Evolutionary conservation across 1,140 invertebrate genomes (phyloP).

Genomic region (Metopolophium dirhodum): DNA sequence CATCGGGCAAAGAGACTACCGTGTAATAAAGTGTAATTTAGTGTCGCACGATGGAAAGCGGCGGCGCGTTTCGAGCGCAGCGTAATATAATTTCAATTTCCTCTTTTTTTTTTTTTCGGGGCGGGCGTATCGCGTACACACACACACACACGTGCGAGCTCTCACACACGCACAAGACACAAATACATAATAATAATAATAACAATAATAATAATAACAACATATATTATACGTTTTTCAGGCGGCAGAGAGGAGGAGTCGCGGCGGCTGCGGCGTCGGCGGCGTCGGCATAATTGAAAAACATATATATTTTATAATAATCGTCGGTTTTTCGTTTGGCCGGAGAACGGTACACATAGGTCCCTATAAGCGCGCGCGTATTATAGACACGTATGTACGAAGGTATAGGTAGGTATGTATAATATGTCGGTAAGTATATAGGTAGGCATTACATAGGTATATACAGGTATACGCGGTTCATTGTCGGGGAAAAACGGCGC

Average conservation of each 20-base stretch:
- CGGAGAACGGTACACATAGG: background rate
- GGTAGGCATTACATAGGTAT: background rate
- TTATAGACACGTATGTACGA: background rate
- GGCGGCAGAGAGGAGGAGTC: background rate
- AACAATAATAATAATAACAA: background rate
- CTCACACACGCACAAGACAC: background rate
- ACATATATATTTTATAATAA: background rate
- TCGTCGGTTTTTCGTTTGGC: conserved; percentile 12
- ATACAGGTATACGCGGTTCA: background rate
- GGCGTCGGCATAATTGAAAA: conserved; percentile 11
- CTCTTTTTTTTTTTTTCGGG: background rate
- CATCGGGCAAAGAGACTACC: background rate
- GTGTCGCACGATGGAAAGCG: background rate
- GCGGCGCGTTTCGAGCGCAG: background rate
- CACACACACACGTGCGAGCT: background rate
- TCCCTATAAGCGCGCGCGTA: background rate
- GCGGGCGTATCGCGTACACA: background rate
- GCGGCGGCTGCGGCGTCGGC: background rate
- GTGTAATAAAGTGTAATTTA: conserved; percentile 37
- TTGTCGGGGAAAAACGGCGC: conserved; percentile 21
- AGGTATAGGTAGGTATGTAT: background rate
- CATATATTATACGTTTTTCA: background rate
- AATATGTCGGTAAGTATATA: background rate
- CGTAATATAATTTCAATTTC: conserved; percentile 28
- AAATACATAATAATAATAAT: background rate